A percentile compares a stretch with the other conserved stretches of the same genome.
Conservation (phyloP, 2,888 invertebrate genomes). For the Rhopalosiphum nymphaeae region DNA sequence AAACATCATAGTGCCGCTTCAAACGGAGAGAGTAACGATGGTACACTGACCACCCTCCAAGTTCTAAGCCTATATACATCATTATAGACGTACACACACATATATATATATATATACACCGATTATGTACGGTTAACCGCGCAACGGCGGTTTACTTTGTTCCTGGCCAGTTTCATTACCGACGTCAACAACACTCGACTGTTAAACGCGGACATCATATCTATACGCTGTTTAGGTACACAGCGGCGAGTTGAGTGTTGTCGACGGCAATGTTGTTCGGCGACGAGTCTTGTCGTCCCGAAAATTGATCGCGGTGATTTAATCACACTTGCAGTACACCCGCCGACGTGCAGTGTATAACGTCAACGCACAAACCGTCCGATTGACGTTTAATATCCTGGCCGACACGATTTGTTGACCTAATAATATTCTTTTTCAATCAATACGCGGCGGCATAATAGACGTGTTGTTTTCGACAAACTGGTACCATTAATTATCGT, state of each 20-base stretch:
- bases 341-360: neutral
- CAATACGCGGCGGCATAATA: neutral
- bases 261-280: neutral
- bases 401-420: neutral
- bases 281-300: neutral
- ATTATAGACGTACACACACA: too few species aligned
- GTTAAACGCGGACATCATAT: neutral
- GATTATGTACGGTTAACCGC: neutral
- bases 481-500: neutral
- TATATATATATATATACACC: neutral
- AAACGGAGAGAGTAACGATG: neutral
- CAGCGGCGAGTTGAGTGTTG: neutral
- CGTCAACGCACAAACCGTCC: neutral
- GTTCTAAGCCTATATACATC: neutral
- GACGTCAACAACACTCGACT: neutral
- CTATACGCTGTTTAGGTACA: neutral
- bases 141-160: neutral
- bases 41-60: neutral
- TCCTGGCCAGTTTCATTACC: neutral
- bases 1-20: neutral
- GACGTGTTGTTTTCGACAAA: constrained; percentile 4
- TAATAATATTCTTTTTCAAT: constrained; percentile 4
- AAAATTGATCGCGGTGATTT: neutral
- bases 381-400: constrained; percentile 1
- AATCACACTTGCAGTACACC: neutral